Percentiles rank a stretch among this genome's conserved stretches.
These are phyloP conservation scores for Entomobrya proxima DNA, from an alignment of 2,888 invertebrate genomes.

Conservation along the genomic window DNA sequence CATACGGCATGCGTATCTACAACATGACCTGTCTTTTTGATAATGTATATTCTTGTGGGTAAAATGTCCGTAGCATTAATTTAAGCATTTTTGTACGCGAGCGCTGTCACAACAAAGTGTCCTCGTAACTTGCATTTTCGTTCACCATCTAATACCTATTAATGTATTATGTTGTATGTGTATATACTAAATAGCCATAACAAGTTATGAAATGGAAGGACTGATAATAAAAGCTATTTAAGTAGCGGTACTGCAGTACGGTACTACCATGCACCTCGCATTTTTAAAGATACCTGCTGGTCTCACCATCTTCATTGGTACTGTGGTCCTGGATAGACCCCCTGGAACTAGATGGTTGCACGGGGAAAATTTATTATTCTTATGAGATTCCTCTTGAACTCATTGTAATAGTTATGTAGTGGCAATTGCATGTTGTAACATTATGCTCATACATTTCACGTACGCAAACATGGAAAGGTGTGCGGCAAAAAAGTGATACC, in stretches of 20 bases:
- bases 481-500: background rate
- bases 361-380: conserved; percentile 55
- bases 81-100: conserved; percentile 33
- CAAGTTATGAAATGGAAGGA: too few species aligned
- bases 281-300: too few species aligned
- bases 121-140: background rate
- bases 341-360: conserved; percentile 47
- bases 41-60: conserved; percentile 3
- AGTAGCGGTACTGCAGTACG: background rate
- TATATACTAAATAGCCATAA: background rate
- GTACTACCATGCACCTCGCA: background rate
- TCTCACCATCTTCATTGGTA: background rate
- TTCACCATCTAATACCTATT: background rate
- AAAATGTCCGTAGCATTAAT: conserved; percentile 37
- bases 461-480: background rate
- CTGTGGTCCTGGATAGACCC: conserved; percentile 4
- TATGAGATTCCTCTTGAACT: conserved; percentile 3
- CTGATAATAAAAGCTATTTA: too few species aligned
- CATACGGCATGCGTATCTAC: background rate
- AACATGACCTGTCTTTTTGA: background rate
- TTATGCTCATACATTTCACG: background rate
- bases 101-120: conserved; percentile 14
- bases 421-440: background rate
- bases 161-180: background rate
- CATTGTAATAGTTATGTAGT: conserved; percentile 4